Percentiles rank a stretch among this genome's conserved stretches.
Evolutionary conservation across 1,140 invertebrate species (phyloP).

Genomic region (Neodiprion virginianus): DNA sequence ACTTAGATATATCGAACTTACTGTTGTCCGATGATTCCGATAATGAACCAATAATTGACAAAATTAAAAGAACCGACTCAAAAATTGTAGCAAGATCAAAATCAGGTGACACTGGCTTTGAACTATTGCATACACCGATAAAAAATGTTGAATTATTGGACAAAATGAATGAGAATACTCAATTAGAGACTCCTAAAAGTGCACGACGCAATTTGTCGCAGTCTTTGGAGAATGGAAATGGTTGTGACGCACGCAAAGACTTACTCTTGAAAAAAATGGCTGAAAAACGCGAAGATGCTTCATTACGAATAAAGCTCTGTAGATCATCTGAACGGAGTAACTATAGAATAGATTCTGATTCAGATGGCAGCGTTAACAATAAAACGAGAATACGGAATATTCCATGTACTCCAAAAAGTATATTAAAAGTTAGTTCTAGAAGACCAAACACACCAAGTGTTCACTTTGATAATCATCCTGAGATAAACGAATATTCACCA

Average conservation of each 20-base stretch:
- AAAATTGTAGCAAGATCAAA: neutral
- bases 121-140: neutral
- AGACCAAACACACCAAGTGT: constrained; percentile 20
- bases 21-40: constrained; percentile 26
- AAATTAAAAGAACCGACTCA: neutral
- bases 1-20: constrained; percentile 28
- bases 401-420: constrained; percentile 21
- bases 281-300: constrained; percentile 15
- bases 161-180: neutral
- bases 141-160: neutral
- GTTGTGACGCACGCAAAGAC: neutral
- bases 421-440: constrained; percentile 6
- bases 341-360: constrained; percentile 36
- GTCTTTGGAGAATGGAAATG: neutral
- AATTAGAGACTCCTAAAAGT: neutral
- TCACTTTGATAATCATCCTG: neutral
- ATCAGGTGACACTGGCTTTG: neutral
- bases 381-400: constrained; percentile 19
- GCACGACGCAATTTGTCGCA: constrained; percentile 1
- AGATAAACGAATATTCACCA: neutral
- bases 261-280: neutral
- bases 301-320: constrained; percentile 34
- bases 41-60: neutral
- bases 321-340: constrained; percentile 42
- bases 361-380: constrained; percentile 14